Base-by-base conservation (phyloP, 2,888 invertebrate species). In the Troglohyphantes excavatus region DNA sequence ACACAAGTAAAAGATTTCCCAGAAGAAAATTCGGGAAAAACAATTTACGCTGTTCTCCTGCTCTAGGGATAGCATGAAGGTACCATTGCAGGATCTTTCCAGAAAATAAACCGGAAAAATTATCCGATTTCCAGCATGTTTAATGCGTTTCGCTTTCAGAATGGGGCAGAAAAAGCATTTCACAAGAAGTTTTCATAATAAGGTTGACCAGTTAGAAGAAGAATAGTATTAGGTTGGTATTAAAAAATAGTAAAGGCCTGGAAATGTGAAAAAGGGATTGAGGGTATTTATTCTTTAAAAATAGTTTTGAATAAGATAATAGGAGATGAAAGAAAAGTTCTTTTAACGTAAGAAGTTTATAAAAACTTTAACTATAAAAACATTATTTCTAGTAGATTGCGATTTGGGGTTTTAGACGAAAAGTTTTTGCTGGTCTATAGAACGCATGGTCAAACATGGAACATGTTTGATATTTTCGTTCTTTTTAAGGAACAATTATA, bases 1-100 rank as follows among this genome's bases (percentile, higher is more conserved):
- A 53, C n/a, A 59, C 68, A 86, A 78, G 79, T 65, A 87, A 87
- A 87, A 87, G 86, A 87, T 87, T 79, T 87, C 79, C 86, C 86
- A 27, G 75, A 87, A 79, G 86, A 59, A 87, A 87, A 79, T 86
- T 72, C 79, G 61, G 72, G 79, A 72, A 72, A 86, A 87, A 87
- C 86, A 87, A 87, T 87, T 87, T 72, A 68, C 79, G 79, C 70
- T 46, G 53, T 65, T 46, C 79, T 79, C 79, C 86, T 87, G 78
- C 79, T 79, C 61, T 63, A 39, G 63, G 59, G 59, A 26, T 17
- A 27, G 23, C 33, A 29, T 59, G 70, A 65, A 59, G 43, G 46
- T 68, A 67, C 76, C 27, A 61, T 70, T 70, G 61, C 70, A 76
- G 59, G 85, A 53, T 76, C 67, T 76, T 76, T 85, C 75, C 33